These are phyloP conservation scores for Neotragus moschatus DNA, from an alignment of 2,113 vertebrate genomes.

Conservation along the genomic window DNA sequence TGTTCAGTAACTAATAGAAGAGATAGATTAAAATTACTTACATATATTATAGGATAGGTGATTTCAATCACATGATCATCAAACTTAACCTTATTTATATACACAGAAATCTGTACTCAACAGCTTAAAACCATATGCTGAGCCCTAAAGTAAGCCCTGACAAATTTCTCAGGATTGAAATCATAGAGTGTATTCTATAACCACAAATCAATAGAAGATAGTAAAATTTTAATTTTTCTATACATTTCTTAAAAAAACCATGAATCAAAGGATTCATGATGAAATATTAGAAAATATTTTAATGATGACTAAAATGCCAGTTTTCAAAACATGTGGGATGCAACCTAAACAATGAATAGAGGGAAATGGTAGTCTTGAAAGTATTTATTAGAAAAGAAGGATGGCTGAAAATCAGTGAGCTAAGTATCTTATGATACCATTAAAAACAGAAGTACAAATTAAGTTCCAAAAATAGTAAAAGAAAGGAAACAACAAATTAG, in stretches of 20 bases:
- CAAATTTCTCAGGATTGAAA: not conserved
- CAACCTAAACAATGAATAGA: too few relatives aligned
- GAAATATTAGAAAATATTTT: not conserved
- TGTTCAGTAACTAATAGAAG: not conserved
- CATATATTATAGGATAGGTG: not conserved
- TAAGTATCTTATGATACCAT: not conserved
- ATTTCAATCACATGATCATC: not conserved
- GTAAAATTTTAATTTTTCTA: not conserved
- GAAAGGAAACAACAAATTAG: not conserved
- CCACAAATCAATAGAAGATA: not conserved
- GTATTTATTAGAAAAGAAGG: not conserved
- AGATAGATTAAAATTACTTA: not conserved
- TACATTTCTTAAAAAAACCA: not conserved
- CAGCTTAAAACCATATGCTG: not conserved
- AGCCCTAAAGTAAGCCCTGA: not conserved
- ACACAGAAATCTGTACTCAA: not conserved
- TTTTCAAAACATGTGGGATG: not conserved
- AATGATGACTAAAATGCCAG: not conserved
- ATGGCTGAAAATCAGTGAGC: not conserved
- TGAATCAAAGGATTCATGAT: not conserved
- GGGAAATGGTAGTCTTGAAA: not conserved
- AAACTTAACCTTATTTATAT: not conserved
- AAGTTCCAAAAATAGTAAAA: not conserved
- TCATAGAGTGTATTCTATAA: not conserved
- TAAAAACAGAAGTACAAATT: not conserved